Percentiles rank a stretch among this genome's conserved stretches.
phyloP scores from a whole-genome alignment of 2,888 invertebrate species.

The Zygogramma bicolorata region DNA sequence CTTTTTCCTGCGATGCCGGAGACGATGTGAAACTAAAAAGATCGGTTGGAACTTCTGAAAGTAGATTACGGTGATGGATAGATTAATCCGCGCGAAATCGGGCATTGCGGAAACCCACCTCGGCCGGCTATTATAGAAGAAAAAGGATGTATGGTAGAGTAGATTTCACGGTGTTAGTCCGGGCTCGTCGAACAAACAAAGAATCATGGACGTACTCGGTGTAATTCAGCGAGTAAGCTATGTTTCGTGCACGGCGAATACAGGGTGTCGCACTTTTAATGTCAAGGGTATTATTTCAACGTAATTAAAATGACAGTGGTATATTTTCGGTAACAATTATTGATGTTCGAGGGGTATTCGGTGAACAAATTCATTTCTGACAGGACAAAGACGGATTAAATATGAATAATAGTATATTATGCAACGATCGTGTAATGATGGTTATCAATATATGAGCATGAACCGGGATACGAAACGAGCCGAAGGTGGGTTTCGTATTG shows the following conservation, averaged over 20 bases:
- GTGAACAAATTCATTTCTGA: no score
- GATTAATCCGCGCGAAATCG: constrained; percentile 18
- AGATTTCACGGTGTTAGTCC: constrained; percentile 49
- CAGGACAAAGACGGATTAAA: no score
- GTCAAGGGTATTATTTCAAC: no score
- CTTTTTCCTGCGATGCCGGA: neutral
- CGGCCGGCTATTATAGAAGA: constrained; percentile 25
- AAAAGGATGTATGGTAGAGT: constrained; percentile 52
- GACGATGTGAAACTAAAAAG: neutral
- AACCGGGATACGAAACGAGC: no score
- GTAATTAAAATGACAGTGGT: no score
- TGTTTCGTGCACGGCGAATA: neutral
- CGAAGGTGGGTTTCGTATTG: no score
- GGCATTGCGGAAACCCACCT: constrained; percentile 23
- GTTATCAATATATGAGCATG: no score
- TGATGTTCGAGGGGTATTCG: no score
- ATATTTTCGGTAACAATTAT: no score
- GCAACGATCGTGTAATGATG: no score
- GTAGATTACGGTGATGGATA: constrained; percentile 24
- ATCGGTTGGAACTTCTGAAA: constrained; percentile 18
- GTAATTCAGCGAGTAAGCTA: neutral
- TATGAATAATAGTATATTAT: no score
- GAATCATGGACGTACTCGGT: constrained; percentile 7
- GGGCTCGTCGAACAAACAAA: constrained; percentile 40
- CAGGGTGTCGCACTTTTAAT: no score